phyloP scores from a whole-genome alignment of 2,888 invertebrate genomes.

The Hyalella azteca region DNA sequence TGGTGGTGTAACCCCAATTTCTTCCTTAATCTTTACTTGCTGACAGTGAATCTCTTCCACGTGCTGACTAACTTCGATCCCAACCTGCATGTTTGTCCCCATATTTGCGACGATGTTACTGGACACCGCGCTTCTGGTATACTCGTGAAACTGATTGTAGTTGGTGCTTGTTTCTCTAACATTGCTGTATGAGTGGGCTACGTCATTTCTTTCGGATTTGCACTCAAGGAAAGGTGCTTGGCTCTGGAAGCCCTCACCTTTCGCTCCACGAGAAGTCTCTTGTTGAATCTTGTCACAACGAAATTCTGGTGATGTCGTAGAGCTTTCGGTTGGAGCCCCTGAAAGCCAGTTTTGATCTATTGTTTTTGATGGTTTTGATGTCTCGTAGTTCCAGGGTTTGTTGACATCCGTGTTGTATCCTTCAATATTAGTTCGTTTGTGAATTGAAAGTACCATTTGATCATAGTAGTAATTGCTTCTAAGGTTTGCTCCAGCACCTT shows the following conservation, averaged over 20 bases:
- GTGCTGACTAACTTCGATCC: constrained; percentile 26
- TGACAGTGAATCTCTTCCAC: constrained; percentile 31
- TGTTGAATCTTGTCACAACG: background rate
- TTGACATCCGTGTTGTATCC: background rate
- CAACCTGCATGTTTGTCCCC: background rate
- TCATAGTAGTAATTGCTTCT: background rate
- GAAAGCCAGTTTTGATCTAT: background rate
- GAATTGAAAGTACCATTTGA: constrained; percentile 20
- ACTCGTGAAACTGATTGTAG: constrained; percentile 1
- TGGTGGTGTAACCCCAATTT: background rate
- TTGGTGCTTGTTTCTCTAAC: background rate
- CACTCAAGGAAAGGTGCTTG: background rate
- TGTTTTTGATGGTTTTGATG: background rate
- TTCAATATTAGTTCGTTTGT: background rate
- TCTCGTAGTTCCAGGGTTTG: background rate
- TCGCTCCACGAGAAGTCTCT: background rate
- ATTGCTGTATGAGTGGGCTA: background rate
- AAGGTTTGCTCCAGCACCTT: background rate
- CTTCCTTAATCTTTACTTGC: constrained; percentile 19
- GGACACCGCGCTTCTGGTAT: constrained; percentile 15
- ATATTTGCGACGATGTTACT: background rate
- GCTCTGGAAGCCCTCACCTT: background rate
- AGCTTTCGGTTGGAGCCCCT: background rate
- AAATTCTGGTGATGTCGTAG: background rate
- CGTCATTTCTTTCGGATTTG: background rate